These are phyloP conservation scores for Epinotia brunnichana DNA, from an alignment of 2,888 invertebrate species.

Conservation along the genomic window DNA sequence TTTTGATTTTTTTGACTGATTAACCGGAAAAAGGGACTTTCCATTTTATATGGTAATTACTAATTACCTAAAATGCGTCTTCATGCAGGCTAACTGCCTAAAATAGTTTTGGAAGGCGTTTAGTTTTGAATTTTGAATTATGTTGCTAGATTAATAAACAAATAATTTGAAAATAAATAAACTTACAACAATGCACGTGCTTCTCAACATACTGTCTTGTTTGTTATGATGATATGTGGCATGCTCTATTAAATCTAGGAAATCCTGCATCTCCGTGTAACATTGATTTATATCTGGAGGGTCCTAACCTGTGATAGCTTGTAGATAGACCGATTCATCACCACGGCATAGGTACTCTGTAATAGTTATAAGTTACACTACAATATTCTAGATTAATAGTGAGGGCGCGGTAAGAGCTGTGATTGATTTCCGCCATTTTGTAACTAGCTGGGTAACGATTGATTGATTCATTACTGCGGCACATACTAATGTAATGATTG, in stretches of 20 bases:
- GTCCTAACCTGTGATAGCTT: slow-evolving; percentile 8
- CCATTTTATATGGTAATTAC: too few species aligned
- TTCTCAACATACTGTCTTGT: too few species aligned
- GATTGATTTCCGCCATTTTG: slow-evolving; percentile 20
- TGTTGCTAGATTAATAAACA: too few species aligned
- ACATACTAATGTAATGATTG: slow-evolving; percentile 7
- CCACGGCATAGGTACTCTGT: not conserved
- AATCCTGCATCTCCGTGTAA: not conserved
- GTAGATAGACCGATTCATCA: slow-evolving; percentile 20
- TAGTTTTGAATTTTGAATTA: too few species aligned
- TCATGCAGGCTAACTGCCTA: too few species aligned
- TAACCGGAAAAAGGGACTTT: too few species aligned
- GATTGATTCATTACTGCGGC: slow-evolving; percentile 15
- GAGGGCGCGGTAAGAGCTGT: not conserved
- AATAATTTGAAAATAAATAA: too few species aligned
- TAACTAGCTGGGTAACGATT: slow-evolving; percentile 10
- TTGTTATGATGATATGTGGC: not conserved
- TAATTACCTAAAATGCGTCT: too few species aligned
- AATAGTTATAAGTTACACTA: not conserved
- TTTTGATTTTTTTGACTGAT: too few species aligned
- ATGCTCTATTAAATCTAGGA: not conserved
- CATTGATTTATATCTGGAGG: slow-evolving; percentile 12
- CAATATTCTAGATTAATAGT: slow-evolving; percentile 23
- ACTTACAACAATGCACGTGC: too few species aligned
- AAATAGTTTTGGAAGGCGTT: too few species aligned